A percentile compares a stretch with the other conserved stretches of the same genome.
Conservation (phyloP, 1,140 invertebrate species). For the Whitmania pigra region DNA sequence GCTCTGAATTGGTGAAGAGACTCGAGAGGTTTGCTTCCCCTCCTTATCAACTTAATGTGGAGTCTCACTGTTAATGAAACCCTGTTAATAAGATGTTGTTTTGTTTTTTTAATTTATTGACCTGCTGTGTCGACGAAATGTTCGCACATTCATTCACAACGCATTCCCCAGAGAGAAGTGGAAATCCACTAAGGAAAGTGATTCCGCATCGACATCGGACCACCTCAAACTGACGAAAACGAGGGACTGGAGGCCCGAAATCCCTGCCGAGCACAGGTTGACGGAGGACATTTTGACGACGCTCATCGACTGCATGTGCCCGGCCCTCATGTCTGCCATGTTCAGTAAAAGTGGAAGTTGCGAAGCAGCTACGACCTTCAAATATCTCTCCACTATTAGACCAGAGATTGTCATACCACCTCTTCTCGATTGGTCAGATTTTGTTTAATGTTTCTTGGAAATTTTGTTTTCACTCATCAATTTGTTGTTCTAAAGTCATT, state of each 20-base stretch:
- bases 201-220: too few relatives aligned
- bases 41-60: not conserved
- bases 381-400: conserved; percentile 61
- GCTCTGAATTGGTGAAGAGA: conserved; percentile 48
- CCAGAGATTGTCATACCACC: conserved; percentile 70
- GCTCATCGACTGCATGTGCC: conserved; percentile 62
- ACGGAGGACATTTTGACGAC: conserved; percentile 66
- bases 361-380: conserved; percentile 56
- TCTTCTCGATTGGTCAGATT: conserved; percentile 57
- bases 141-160: too few relatives aligned
- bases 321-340: conserved; percentile 58
- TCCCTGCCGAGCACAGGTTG: conserved; percentile 57
- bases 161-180: not conserved
- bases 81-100: too few relatives aligned
- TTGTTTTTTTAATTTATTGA: too few relatives aligned
- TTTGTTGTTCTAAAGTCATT: not conserved
- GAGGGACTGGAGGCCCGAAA: conserved; percentile 53
- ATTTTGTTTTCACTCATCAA: not conserved
- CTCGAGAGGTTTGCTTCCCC: conserved; percentile 46
- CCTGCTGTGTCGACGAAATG: too few relatives aligned
- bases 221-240: conserved; percentile 30
- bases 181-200: not conserved
- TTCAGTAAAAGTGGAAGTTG: conserved; percentile 58
- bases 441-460: too few relatives aligned
- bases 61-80: too few relatives aligned